These are phyloP conservation scores for Phalacrocorax brasilianus DNA, from an alignment of 2,113 vertebrate genomes.

Conservation along the genomic window DNA sequence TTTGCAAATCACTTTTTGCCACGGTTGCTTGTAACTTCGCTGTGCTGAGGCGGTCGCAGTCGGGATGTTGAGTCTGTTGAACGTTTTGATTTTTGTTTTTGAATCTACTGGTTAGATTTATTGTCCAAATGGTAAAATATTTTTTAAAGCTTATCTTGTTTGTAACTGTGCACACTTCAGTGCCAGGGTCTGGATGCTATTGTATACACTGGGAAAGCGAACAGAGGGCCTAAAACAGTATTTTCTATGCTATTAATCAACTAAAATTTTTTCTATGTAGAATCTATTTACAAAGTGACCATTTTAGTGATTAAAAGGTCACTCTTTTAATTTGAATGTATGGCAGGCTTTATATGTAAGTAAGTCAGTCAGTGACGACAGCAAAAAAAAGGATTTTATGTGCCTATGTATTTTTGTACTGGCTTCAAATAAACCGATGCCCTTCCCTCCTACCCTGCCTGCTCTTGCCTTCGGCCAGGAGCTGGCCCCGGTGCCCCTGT, in stretches of 20 bases:
- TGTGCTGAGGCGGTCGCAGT: background rate
- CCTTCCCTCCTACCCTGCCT: background rate
- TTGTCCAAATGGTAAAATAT: background rate
- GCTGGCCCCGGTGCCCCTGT: background rate
- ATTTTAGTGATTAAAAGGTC: conserved; percentile 40
- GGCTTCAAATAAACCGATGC: conserved; percentile 70
- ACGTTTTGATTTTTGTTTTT: background rate
- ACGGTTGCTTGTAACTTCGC: background rate
- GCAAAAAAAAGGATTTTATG: conserved; percentile 39
- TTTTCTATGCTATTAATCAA: conserved; percentile 58
- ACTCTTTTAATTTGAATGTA: conserved; percentile 1
- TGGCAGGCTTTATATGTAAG: conserved; percentile 29
- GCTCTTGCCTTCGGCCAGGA: too few relatives aligned
- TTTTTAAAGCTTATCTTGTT: conserved; percentile 63
- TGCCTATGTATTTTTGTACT: conserved; percentile 80
- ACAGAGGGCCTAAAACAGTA: background rate
- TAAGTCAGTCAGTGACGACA: conserved; percentile 30
- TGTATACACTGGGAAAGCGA: background rate
- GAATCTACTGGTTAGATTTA: conserved; percentile 75
- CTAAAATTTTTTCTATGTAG: conserved; percentile 60
- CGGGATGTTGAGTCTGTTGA: background rate
- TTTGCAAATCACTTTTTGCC: background rate
- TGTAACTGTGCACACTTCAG: background rate
- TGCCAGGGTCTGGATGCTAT: background rate
- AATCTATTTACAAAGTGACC: conserved; percentile 62